A percentile compares a stretch with the other conserved stretches of the same genome.
These are phyloP conservation scores for Sphenodon punctatus DNA, from an alignment of 2,797 vertebrate genomes.

Conservation along the genomic window DNA sequence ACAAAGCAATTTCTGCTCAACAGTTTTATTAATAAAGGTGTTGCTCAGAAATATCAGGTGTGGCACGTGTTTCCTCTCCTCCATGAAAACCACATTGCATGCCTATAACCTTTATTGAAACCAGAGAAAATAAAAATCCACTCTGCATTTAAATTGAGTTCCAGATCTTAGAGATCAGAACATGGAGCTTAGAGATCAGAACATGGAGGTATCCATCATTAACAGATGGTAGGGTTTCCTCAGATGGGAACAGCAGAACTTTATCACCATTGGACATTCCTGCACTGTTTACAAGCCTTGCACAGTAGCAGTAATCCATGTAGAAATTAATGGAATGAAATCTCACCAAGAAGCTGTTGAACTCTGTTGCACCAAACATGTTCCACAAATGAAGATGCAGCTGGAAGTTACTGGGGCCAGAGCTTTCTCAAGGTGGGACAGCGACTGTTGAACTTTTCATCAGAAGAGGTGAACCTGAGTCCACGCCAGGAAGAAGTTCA, in stretches of 20 bases:
- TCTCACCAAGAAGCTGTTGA: no score
- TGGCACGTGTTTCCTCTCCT: neutral
- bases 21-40: neutral
- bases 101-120: neutral
- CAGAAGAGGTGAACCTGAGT: neutral
- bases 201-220: no score
- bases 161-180: neutral
- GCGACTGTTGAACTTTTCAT: neutral
- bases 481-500: neutral
- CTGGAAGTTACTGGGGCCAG: neutral
- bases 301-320: neutral
- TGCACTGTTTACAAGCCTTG: neutral
- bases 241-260: no score
- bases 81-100: neutral
- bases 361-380: neutral
- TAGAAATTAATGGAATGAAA: neutral
- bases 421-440: neutral
- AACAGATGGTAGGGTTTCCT: no score
- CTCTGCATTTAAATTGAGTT: neutral
- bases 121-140: neutral
- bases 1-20: neutral
- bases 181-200: no score
- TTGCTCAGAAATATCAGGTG: neutral
- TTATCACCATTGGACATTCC: no score
- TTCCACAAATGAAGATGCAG: neutral